Evolutionary conservation across 2,797 vertebrate genomes (phyloP), one percentile per base, ranked within the genome.

Genomic region (Sebastolobus altivelis): DNA sequence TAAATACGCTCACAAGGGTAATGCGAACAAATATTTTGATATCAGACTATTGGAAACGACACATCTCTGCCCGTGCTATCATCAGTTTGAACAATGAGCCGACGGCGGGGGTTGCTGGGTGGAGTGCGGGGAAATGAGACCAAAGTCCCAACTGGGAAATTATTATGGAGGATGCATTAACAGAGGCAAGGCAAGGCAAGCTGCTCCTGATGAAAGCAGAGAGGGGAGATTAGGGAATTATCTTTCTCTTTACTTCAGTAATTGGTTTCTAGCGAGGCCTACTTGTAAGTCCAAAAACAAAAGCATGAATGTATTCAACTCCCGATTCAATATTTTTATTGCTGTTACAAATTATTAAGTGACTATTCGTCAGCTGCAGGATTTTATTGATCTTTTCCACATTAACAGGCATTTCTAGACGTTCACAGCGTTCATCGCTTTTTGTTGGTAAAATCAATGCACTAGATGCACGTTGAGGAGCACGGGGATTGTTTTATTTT

Each of bases 201-300:
- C 72, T 79, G 75, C 79, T 76, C 73, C 67, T 56, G 81, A 85
- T 90, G 81, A 92, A 90, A 91, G 83, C 79, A 85, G 77, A 88
- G 74, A 78, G 75, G 54, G 81, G 78, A 87, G 88, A 92, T 90
- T 71, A 85, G 74, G 75, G 81, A 87, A 83, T 88, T 82, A 85
- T 84, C 79, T 75, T 77, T 75, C 54, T 72, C 77, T 83, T 74
- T 79, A 59, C 69, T 65, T n/a, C 68, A 79, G 67, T 88, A 89
- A 90, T 89, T 90, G 82, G 63, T 82, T 86, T 91, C 58, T 66
- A n/a, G 74, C 54, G 1, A 33, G 55, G 52, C 56, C 55, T 35
- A 5, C 56, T 72, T 35, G 4, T 66, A 22, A 70, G 55, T 29
- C 58, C n/a, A 70, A 25, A 73, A 61, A 79, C 68, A 60, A 69